phyloP scores from a whole-genome alignment of 2,888 invertebrate genomes.

The Apotomis turbidana region DNA sequence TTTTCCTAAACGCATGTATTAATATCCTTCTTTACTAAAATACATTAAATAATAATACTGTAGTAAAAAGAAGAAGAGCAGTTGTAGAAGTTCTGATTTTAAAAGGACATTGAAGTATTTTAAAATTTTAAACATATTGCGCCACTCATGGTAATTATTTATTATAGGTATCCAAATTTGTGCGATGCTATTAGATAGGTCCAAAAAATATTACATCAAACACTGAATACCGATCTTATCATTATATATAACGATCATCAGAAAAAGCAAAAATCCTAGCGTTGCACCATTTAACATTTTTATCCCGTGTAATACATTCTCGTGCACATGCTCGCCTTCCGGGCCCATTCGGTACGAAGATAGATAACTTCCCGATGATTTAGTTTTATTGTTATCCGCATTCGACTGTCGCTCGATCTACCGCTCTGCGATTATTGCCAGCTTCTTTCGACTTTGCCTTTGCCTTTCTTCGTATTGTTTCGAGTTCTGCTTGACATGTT shows the following conservation, averaged over 20 bases:
- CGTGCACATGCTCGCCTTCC: constrained; percentile 71
- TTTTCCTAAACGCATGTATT: too few species aligned
- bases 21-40: too few species aligned
- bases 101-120: too few species aligned
- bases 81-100: too few species aligned
- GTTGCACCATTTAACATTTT: constrained; percentile 73
- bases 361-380: constrained; percentile 83
- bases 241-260: constrained; percentile 26
- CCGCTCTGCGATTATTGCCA: constrained; percentile 48
- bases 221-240: background rate
- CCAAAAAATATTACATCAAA: background rate
- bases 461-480: constrained; percentile 44
- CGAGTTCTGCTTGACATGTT: constrained; percentile 23
- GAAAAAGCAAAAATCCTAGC: constrained; percentile 61
- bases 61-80: too few species aligned
- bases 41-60: too few species aligned
- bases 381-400: constrained; percentile 81
- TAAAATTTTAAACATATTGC: too few species aligned
- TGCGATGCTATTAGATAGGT: too few species aligned
- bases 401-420: constrained; percentile 66
- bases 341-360: constrained; percentile 67
- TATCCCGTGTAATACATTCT: constrained; percentile 71
- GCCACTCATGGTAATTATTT: too few species aligned
- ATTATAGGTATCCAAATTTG: too few species aligned
- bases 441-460: constrained; percentile 46